phyloP scores from a whole-genome alignment of 2,113 vertebrate species.

The Hoplias malabaricus region DNA sequence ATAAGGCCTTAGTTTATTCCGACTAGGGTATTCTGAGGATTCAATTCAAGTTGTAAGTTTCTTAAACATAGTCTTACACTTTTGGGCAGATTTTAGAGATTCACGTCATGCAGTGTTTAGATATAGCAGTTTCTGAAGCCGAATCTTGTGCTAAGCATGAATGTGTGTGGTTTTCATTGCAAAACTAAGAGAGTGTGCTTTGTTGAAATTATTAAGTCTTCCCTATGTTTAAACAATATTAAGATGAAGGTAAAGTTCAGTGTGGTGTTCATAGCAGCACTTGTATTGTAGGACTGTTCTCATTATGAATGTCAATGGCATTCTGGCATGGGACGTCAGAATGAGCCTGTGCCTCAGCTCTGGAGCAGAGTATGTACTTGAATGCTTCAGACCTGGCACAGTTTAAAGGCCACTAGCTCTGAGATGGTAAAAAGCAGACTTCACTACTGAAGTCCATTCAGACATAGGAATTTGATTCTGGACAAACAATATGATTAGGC shows the following conservation, averaged over 20 bases:
- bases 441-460: conserved; percentile 23
- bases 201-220: neutral
- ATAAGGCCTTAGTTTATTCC: too few relatives aligned
- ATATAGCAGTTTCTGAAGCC: too few relatives aligned
- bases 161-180: too few relatives aligned
- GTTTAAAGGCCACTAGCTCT: neutral
- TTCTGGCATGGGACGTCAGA: neutral
- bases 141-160: too few relatives aligned
- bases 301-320: neutral
- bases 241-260: neutral
- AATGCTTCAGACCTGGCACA: neutral
- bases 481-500: neutral
- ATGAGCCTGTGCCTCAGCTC: neutral
- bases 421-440: neutral
- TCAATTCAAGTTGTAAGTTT: too few relatives aligned
- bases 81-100: too few relatives aligned
- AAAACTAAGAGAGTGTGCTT: too few relatives aligned
- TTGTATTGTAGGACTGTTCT: neutral
- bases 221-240: neutral
- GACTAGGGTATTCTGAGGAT: too few relatives aligned
- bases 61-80: too few relatives aligned
- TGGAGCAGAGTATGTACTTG: neutral
- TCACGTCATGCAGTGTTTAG: too few relatives aligned
- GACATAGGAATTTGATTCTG: neutral
- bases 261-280: neutral